Base-by-base conservation (phyloP, 2,888 invertebrate genomes). In the Latrodectus elegans region DNA sequence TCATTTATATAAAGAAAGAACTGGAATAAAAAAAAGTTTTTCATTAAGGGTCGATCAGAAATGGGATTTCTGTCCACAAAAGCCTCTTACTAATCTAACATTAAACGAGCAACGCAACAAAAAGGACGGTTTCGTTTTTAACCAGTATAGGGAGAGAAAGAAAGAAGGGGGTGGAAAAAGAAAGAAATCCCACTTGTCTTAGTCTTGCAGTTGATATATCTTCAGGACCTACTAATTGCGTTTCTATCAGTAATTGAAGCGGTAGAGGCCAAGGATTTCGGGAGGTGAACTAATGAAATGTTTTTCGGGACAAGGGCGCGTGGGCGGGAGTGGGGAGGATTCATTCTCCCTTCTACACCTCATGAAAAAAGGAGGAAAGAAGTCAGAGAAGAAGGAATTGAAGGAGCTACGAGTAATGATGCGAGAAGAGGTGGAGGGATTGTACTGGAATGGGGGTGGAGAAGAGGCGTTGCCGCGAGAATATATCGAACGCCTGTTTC, bases 241-340 rank as follows among this genome's bases (percentile, higher is more conserved):
- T 81, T 81, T 67, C 81, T 74, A 74, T 73, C 73, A 67, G 74
- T 81, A 81, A 81, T 81, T 81, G 81, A 74, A 72, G 65, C 73
- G 14, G 52, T 67, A 49, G 38, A 77, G 76, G 67, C 38, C 68
- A 22, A 53, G 77, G 77, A 78, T 78, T 68, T 68, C 68, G 55
- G 38, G 51, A 65, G 71, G 72, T 26, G 73, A 73, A 67, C 81
- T 81, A 81, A 81, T 81, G 74, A 81, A 81, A 81, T 81, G 81
- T 81, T 73, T 73, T 77, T 10, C 55, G 81, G 38, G 38, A 38
- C 38, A 38, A 38, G 38, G 38, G 38, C 38, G 74, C 79, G 71
- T 71, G 71, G 22, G 60, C 4, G 38, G 38, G n/a, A n/a, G n/a
- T n/a, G n/a, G 38, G 38, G 38, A 38, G 38, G 38, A 38, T 38